Percentiles rank a stretch among this genome's conserved stretches.
These are phyloP conservation scores for Strigamia crassipes DNA, from an alignment of 2,888 invertebrate species.

Conservation along the genomic window DNA sequence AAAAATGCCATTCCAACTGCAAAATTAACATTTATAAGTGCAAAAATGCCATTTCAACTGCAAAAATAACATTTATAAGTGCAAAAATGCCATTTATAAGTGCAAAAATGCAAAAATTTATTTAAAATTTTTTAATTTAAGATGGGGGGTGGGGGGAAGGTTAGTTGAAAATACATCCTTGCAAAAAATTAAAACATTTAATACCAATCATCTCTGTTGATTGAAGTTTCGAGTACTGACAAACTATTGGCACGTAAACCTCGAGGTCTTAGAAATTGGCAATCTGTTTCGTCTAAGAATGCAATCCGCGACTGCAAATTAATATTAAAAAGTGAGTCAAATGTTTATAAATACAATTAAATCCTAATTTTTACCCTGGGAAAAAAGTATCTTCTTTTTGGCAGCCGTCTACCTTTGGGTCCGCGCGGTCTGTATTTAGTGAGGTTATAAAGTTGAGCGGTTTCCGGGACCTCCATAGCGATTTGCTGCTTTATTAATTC, in stretches of 20 bases:
- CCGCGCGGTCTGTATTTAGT: conserved; percentile 41
- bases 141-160: no score
- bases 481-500: conserved; percentile 13
- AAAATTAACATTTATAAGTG: no score
- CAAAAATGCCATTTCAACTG: no score
- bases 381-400: background rate
- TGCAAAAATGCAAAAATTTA: no score
- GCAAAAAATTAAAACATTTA: background rate
- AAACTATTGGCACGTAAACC: conserved; percentile 33
- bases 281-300: conserved; percentile 21
- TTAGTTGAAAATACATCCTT: no score
- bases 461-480: conserved; percentile 20
- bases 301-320: conserved; percentile 5
- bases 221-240: conserved; percentile 9
- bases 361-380: conserved; percentile 20
- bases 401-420: conserved; percentile 43
- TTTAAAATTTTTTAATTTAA: no score
- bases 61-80: no score
- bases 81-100: no score
- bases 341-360: background rate
- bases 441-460: conserved; percentile 16
- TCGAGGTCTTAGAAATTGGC: background rate
- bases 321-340: background rate
- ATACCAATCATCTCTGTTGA: conserved; percentile 1
- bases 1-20: no score